Base-by-base conservation (phyloP, 1,140 invertebrate species). In the Drosophila nigrodunni region DNA sequence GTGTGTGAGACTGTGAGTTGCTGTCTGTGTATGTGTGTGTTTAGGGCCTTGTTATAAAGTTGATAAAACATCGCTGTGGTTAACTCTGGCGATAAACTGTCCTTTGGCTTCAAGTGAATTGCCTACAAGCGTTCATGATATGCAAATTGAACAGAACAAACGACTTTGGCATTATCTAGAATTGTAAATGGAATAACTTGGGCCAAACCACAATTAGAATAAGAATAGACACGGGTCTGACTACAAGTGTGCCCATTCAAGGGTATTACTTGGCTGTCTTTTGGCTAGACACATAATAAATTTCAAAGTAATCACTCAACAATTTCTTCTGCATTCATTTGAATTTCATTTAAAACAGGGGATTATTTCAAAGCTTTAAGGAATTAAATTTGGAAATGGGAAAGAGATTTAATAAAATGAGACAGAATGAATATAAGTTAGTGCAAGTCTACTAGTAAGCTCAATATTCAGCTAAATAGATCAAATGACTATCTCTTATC, bases 61-160 rank as follows among this genome's bases (percentile, higher is more conserved):
- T 55, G 65, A 74, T 74, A 74, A 74, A 65, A 65, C 49, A 35
- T 37, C n/a, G 52, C 37, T 74, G 71, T 41, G 65, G 55, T 74
- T 68, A 74, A 74, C 57, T 74, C 41, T 13, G 70, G 49, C 58
- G 64, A 74, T 74, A 74, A 74, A 74, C 47, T 55, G 71, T 74
- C 34, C 39, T 54, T 55, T 68, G 62, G 62, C 62, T 35, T 25
- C 21, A 39, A 55, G 49, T 67, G 47, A 18, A 41, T 58, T 50
- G 34, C 58, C 66, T 72, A 72, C 69, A 41, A 58, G 61, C 61
- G 15, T 13, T 55, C n/a, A 55, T 41, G 54, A 57, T 57, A 57
- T 57, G 54, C 54, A 57, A 57, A 57, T 57, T 57, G 37, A 57
- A 57, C 37, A 18, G 18, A 57, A 59, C n/a, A 21, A 11, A 44